Base-by-base conservation (phyloP, 2,797 vertebrate species). In the Picus viridis region DNA sequence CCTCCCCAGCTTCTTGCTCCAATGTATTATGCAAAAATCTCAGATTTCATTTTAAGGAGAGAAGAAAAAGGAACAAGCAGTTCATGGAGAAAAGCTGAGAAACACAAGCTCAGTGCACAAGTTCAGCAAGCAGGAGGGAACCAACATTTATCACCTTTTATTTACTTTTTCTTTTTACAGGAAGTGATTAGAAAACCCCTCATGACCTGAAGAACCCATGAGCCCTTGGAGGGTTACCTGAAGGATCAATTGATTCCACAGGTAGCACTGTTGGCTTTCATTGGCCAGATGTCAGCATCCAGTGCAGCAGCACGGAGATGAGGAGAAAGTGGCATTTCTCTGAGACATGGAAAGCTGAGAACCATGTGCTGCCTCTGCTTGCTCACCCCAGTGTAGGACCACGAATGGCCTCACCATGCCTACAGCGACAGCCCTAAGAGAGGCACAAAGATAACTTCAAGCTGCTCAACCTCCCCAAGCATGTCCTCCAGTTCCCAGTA, bases 1-100 rank as follows among this genome's bases (percentile, higher is more conserved):
- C 24, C 36, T 81, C 88, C 90, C 61, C 86, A 85, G 78, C 47
- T 89, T 92, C 43, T 94, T 93, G 61, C 49, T 88, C 64, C 62
- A 73, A 74, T 32, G 32, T 82, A 62, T 94, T 95, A 82, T 79
- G 86, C 86, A 95, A 94, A 95, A 88, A 73, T 80, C 81, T 91
- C 91, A 77, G 23, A 88, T 89, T 94, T 94, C 81, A 62, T 83
- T 88, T 90, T 56, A 71, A 80, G 91, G 79, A 76, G 53, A 73
- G 64, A 88, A 89, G 63, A 78, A 88, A 92, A 90, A 79, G 14
- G 43, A 83, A 68, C 30, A 76, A 91, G 19, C 23, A 72, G 14
- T 64, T 84, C 2, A 10, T 14, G 14, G 30, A 75, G 58, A 77
- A 88, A 77, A 80, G 26, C 54, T 36, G n/a, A 77, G 41, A 91